These are phyloP conservation scores for Sipha flava DNA, from an alignment of 1,140 invertebrate genomes.

Conservation along the genomic window DNA sequence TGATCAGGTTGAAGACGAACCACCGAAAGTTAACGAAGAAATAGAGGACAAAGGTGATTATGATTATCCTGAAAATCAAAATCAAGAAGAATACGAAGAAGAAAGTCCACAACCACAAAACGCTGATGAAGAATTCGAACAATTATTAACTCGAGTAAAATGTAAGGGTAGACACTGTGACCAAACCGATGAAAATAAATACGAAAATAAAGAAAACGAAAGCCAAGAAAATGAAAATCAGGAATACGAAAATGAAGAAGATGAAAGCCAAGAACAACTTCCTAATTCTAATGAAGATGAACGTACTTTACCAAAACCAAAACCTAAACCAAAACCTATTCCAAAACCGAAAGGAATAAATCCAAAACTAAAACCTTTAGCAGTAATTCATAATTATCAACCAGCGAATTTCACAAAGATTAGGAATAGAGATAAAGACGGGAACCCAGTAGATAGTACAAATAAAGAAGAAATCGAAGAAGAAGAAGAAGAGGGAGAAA, in stretches of 20 bases:
- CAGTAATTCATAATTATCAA: constrained; percentile 27
- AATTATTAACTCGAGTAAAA: not conserved
- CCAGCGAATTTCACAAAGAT: constrained; percentile 31
- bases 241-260: not conserved
- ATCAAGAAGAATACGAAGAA: constrained; percentile 32
- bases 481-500: not conserved
- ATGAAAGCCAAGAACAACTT: constrained; percentile 27
- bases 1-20: not conserved
- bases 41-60: constrained; percentile 45
- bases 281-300: constrained; percentile 14
- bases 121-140: constrained; percentile 35
- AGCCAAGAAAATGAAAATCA: constrained; percentile 38
- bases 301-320: constrained; percentile 1
- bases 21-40: not conserved
- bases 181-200: not conserved
- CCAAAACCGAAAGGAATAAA: not conserved
- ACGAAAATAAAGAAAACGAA: constrained; percentile 43
- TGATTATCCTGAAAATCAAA: constrained; percentile 27
- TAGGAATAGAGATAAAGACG: not conserved
- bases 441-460: not conserved
- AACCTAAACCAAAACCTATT: constrained; percentile 6
- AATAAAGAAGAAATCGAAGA: not conserved
- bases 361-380: constrained; percentile 8
- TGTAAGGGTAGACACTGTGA: not conserved
- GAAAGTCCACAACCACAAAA: not conserved